Evolutionary conservation across 1,140 invertebrate genomes (phyloP), one percentile per base, ranked within the genome.

Genomic region (Saxidomus purpurata): DNA sequence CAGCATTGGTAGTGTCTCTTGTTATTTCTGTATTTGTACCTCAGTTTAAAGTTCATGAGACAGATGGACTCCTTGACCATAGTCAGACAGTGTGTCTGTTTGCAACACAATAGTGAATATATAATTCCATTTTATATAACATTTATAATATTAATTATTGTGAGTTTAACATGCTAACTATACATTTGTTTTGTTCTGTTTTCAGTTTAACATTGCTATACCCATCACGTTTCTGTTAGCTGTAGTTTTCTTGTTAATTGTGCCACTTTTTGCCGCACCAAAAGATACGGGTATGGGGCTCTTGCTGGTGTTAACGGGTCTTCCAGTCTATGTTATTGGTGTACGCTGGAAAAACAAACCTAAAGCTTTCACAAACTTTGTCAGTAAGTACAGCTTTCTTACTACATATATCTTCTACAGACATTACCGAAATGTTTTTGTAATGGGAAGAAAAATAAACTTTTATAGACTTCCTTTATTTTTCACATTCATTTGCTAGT

Each of bases 241-340:
- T 86, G 99, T 98, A 17, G 96, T 99, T 11, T 98, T 99, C 93
- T 98, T 99, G 87, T 98, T 99, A 25, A 96, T 99, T 28, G 98
- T 99, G 28, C 99, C 99, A 22, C 98, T 99, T 97, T 97, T 98
- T 89, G 98, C 98, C 28, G 98, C 97, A 89, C 99, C 99, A 0
- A 96, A 97, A 1, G 98, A 99, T 96, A 99, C 99, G 17, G 97
- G 97, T 1, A 97, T 98, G 94, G 98, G 98, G 13, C 96, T 98
- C 3, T 93, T 98, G 89, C 96, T 97, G 47, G 96, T 97, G 9
- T 90, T 96, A 13, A 95, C 96, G 22, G 97, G 97, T 49, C 93
- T 97, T 67, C 97, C 97, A 19, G 96, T 97, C 19, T 97, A 97
- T 92, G 94, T 96, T 28, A 49, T 96, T n/a, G 95, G 95, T 40